A percentile compares a stretch with the other conserved stretches of the same genome.
These are phyloP conservation scores for Morelia viridis DNA, from an alignment of 2,797 vertebrate genomes.

Conservation along the genomic window DNA sequence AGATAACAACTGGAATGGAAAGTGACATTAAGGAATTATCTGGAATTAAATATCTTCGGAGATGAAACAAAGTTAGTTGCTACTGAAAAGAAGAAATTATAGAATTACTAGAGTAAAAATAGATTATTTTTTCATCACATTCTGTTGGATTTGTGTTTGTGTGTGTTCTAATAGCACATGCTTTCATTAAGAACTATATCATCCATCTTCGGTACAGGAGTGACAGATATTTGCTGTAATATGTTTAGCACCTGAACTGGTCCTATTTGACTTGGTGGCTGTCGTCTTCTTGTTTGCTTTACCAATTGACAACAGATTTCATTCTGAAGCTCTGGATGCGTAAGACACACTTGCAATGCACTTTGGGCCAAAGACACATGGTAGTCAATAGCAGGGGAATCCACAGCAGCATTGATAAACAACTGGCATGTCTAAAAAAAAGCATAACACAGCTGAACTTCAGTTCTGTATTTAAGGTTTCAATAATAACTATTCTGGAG, in stretches of 20 bases:
- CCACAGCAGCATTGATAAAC: slow-evolving; percentile 96
- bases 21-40: neutral
- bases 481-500: slow-evolving; percentile 5
- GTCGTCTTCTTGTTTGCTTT: slow-evolving; percentile 91
- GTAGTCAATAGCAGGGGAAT: slow-evolving; percentile 96
- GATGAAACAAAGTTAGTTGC: neutral
- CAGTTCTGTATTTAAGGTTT: slow-evolving; percentile 22
- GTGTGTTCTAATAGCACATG: neutral
- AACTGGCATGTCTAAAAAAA: slow-evolving; percentile 91
- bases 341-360: slow-evolving; percentile 92
- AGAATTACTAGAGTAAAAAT: neutral
- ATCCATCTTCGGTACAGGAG: neutral
- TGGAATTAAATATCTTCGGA: neutral
- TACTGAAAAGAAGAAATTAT: neutral
- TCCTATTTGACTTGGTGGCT: slow-evolving; percentile 84
- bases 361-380: slow-evolving; percentile 97
- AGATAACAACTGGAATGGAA: neutral
- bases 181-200: neutral
- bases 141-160: neutral
- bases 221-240: slow-evolving; percentile 1
- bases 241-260: slow-evolving; percentile 84
- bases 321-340: slow-evolving; percentile 94
- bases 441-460: slow-evolving; percentile 42
- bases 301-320: slow-evolving; percentile 97
- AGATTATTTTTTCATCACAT: neutral